Evolutionary conservation across 2,888 invertebrate species (phyloP), one percentile per base, ranked within the genome.

Genomic region (Acrobasis repandana): DNA sequence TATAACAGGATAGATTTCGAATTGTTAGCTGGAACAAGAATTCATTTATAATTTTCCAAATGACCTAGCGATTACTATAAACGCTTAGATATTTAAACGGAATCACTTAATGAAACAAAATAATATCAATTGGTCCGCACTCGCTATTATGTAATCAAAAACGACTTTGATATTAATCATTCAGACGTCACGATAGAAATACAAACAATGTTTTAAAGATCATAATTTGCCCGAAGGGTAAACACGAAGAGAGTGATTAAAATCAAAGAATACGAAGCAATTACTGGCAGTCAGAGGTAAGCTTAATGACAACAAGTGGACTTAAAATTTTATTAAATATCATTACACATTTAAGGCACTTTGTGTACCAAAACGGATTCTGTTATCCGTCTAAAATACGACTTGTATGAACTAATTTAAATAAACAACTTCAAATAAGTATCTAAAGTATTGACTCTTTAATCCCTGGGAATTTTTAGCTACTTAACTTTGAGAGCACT

Each of bases 61-160:
- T 52, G 11, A 50, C 36, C 43, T 33, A 18, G 38, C 38, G 33
- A 50, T 58, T 48, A 52, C 59, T 60, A 28, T 50, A 52, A 59
- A 65, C 49, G 52, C 48, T 38, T 59, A 60, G 58, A 62, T 54
- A 58, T 51, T 61, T 63, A 62, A 64, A 67, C 64, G 68, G 68
- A 69, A 68, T 65, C 63, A 66, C 68, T 71, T 72, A 74, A 72
- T 67, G 64, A 61, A 75, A 70, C 62, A 72, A 69, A 74, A 75
- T 63, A 67, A 65, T 71, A 75, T 72, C 68, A 69, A 76, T 75
- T 71, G 61, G 58, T 69, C 65, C 64, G 65, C 57, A 62, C 66
- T 68, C 66, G 70, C 72, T 72, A 83, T 87, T 83, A 84, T 80
- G 78, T 80, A 86, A 88, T 88, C 86, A 88, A 83, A 86, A 85